Evolutionary conservation across 2,113 vertebrate species (phyloP).

Genomic region (Bambusicola thoracicus): DNA sequence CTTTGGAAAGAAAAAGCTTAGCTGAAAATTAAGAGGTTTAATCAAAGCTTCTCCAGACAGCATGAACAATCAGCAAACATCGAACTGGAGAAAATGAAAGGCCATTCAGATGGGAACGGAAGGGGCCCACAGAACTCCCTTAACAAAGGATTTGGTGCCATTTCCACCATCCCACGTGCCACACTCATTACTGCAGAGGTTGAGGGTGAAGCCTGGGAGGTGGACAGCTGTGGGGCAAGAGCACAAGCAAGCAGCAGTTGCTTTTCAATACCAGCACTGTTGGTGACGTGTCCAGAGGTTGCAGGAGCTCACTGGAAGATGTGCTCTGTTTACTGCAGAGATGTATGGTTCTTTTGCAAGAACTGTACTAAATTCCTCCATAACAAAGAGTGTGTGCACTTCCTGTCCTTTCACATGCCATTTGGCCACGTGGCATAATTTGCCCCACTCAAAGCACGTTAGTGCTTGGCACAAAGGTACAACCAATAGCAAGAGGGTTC

Average conservation of each 20-base stretch:
- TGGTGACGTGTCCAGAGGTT: slow-evolving; percentile 76
- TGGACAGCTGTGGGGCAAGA: background rate
- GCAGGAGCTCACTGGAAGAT: slow-evolving; percentile 30
- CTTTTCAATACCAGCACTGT: slow-evolving; percentile 80
- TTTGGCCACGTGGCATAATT: background rate
- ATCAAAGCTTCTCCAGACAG: slow-evolving; percentile 55
- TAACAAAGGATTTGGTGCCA: background rate
- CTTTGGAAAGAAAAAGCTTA: slow-evolving; percentile 19
- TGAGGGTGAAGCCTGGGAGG: slow-evolving; percentile 68
- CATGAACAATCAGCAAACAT: slow-evolving; percentile 22
- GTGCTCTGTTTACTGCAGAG: background rate
- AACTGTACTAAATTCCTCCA: background rate
- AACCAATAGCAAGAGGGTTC: fast-evolving
- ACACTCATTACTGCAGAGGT: slow-evolving; percentile 44
- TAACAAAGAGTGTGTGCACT: background rate
- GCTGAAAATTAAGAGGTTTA: slow-evolving; percentile 60
- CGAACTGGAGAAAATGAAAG: slow-evolving; percentile 45
- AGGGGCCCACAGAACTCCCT: background rate
- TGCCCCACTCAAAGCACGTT: background rate
- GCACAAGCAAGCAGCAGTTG: slow-evolving; percentile 79
- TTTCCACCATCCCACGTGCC: background rate
- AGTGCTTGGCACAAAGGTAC: background rate
- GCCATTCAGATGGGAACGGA: slow-evolving; percentile 45
- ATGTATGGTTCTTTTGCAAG: background rate
- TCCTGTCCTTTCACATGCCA: background rate